Percentiles rank a stretch among this genome's conserved stretches.
phyloP scores from a whole-genome alignment of 2,113 vertebrate genomes.

The Danionella cerebrum region DNA sequence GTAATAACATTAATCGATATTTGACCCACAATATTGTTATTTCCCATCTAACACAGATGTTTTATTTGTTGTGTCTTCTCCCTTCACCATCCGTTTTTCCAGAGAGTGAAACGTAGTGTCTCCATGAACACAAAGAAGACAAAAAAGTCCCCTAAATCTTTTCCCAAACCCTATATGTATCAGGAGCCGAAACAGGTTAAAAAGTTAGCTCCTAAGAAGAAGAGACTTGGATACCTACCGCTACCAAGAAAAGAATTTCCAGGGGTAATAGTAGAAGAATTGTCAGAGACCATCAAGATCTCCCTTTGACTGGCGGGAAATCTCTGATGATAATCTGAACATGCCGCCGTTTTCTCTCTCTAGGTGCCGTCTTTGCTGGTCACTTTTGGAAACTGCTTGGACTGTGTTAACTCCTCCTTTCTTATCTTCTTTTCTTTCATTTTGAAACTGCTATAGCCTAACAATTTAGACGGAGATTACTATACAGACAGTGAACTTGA shows the following conservation, averaged over 20 bases:
- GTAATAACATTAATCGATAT: neutral
- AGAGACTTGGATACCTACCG: slow-evolving; percentile 78
- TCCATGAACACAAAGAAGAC: slow-evolving; percentile 83
- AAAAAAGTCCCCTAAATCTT: slow-evolving; percentile 80
- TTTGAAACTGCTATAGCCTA: slow-evolving; percentile 69
- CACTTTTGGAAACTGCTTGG: slow-evolving; percentile 38
- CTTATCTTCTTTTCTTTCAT: slow-evolving; percentile 62
- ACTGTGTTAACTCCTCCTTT: slow-evolving; percentile 52
- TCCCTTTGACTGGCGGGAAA: slow-evolving; percentile 77
- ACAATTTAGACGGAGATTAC: slow-evolving; percentile 82
- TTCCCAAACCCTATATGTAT: slow-evolving; percentile 78
- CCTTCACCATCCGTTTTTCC: slow-evolving; percentile 61
- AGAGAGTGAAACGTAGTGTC: slow-evolving; percentile 88
- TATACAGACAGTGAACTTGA: slow-evolving; percentile 72
- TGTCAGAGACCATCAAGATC: slow-evolving; percentile 83
- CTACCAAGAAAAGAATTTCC: slow-evolving; percentile 72
- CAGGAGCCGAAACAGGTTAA: slow-evolving; percentile 77
- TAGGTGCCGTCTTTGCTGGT: slow-evolving; percentile 47
- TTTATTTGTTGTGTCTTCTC: slow-evolving; percentile 38
- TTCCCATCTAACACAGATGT: slow-evolving; percentile 55
- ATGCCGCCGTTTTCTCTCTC: slow-evolving; percentile 46
- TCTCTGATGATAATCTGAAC: slow-evolving; percentile 78
- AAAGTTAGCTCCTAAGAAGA: slow-evolving; percentile 82
- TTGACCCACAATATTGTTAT: neutral
- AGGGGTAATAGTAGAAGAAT: slow-evolving; percentile 78